Conservation (phyloP, 2,888 invertebrate species). For the Troides aeacus region DNA sequence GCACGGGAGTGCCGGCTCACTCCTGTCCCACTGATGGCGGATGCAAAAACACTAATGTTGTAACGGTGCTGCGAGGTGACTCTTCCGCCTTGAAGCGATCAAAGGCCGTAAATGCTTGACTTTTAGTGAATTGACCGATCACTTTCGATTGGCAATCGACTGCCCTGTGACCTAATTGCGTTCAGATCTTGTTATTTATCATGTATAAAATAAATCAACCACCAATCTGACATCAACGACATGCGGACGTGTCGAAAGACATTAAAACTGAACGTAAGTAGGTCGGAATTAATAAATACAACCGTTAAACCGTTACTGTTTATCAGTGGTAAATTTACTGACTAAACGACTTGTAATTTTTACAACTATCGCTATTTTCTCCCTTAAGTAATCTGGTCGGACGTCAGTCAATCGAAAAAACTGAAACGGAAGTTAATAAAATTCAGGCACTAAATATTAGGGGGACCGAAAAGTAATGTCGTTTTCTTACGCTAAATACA, state of each 20-base stretch:
- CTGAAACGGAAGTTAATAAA: conserved; percentile 52
- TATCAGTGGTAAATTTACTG: conserved; percentile 3
- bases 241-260: conserved; percentile 9
- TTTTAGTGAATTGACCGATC: conserved; percentile 24
- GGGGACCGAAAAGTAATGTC: no score
- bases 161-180: conserved; percentile 18
- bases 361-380: conserved; percentile 4
- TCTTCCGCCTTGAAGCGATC: conserved; percentile 48
- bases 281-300: conserved; percentile 19
- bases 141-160: conserved; percentile 15
- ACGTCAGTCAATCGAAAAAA: conserved; percentile 33
- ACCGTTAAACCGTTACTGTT: conserved; percentile 41
- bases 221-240: conserved; percentile 12
- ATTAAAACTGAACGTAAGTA: conserved; percentile 37
- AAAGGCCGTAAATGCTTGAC: conserved; percentile 32
- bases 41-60: conserved; percentile 75
- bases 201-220: conserved; percentile 24
- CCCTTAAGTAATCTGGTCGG: conserved; percentile 7
- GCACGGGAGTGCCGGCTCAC: conserved; percentile 57
- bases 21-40: conserved; percentile 70
- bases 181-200: conserved; percentile 11
- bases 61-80: conserved; percentile 53
- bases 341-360: conserved; percentile 24
- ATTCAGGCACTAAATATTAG: not conserved
- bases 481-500: no score